Percentiles rank a stretch among this genome's conserved stretches.
phyloP scores from a whole-genome alignment of 2,888 invertebrate genomes.

The Pandemis cinnamomeana region DNA sequence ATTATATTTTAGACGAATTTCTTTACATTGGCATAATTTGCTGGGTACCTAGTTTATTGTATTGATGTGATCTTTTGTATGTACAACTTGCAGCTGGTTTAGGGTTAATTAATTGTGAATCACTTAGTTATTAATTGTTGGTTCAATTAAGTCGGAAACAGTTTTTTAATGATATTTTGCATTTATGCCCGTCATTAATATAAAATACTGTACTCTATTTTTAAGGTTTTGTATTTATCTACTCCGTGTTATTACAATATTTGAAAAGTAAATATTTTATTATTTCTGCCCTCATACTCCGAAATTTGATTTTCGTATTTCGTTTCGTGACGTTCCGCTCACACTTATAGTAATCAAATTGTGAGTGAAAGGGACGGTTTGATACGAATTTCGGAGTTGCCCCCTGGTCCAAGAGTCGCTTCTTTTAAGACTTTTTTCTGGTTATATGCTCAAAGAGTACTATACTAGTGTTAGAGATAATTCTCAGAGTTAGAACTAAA shows the following conservation, averaged over 20 bases:
- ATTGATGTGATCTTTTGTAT: background rate
- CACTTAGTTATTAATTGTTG: background rate
- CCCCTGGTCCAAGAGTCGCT: no score
- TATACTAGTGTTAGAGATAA: no score
- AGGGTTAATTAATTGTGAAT: conserved; percentile 26
- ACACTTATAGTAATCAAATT: no score
- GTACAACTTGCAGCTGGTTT: conserved; percentile 14
- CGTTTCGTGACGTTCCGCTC: no score
- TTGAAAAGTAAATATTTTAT: conserved; percentile 43
- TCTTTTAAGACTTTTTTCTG: no score
- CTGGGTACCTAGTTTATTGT: background rate
- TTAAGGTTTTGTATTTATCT: conserved; percentile 58
- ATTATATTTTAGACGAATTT: conserved; percentile 34
- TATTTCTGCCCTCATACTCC: no score
- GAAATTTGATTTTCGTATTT: no score
- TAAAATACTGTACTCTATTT: conserved; percentile 50
- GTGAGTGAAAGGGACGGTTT: no score
- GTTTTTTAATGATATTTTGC: conserved; percentile 44
- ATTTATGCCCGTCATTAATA: conserved; percentile 59
- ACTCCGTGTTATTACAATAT: conserved; percentile 50
- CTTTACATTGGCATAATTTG: conserved; percentile 43
- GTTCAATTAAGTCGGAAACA: conserved; percentile 1
- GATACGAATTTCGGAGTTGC: no score
- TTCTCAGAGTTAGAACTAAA: no score
- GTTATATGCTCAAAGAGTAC: no score